These are phyloP conservation scores for Artemia sinica DNA, from an alignment of 2,888 invertebrate genomes.

Conservation along the genomic window DNA sequence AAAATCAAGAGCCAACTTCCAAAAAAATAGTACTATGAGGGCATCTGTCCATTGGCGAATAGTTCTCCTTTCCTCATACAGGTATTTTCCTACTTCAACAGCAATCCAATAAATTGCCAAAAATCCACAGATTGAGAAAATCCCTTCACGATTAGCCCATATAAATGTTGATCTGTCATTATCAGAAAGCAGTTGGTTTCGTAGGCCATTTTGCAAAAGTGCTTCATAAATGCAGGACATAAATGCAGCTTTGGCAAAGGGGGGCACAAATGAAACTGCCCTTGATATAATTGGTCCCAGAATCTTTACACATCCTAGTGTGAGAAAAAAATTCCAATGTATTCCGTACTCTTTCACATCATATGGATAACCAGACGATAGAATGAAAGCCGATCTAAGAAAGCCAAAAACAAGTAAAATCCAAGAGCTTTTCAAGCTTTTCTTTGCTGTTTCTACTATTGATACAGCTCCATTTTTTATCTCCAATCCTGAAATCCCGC, in stretches of 20 bases:
- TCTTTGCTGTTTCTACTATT: not conserved
- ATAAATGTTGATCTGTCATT: constrained; percentile 42
- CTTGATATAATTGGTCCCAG: constrained; percentile 45
- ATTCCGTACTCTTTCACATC: constrained; percentile 84
- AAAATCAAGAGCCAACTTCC: constrained; percentile 25
- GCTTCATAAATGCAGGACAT: constrained; percentile 47
- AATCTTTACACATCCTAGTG: constrained; percentile 63
- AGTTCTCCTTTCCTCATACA: constrained; percentile 32
- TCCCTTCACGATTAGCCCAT: constrained; percentile 75
- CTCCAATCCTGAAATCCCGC: constrained; percentile 50
- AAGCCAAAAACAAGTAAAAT: constrained; percentile 34
- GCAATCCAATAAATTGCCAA: constrained; percentile 61
- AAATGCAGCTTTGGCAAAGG: constrained; percentile 40
- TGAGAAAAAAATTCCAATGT: constrained; percentile 97
- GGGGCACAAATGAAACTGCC: constrained; percentile 36
- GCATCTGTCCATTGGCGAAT: constrained; percentile 26
- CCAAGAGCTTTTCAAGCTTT: constrained; percentile 13
- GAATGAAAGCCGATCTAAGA: constrained; percentile 32
- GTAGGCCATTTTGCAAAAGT: constrained; percentile 43
- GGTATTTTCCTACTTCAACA: constrained; percentile 42
- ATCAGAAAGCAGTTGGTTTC: constrained; percentile 49
- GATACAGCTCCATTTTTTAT: constrained; percentile 27
- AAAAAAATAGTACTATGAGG: constrained; percentile 22
- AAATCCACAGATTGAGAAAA: constrained; percentile 68
- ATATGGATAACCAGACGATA: constrained; percentile 57